These are phyloP conservation scores for Oreochromis tanganicae DNA, from an alignment of 2,113 vertebrate species.

Conservation along the genomic window DNA sequence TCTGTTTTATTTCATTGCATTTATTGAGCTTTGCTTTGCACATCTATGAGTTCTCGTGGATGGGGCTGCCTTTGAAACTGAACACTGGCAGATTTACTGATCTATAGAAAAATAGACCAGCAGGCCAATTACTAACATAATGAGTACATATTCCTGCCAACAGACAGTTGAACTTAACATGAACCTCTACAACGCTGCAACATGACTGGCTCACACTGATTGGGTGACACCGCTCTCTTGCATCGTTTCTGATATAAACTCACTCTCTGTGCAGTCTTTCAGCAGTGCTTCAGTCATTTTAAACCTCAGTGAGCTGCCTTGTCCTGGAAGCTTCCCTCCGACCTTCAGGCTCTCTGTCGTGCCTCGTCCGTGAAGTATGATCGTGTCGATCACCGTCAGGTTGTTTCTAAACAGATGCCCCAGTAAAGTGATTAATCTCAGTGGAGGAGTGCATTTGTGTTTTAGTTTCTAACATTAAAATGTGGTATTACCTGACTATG, in stretches of 20 bases:
- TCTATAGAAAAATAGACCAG: neutral
- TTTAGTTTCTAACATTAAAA: neutral
- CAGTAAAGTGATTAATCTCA: neutral
- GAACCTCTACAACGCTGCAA: neutral
- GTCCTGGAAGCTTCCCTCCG: conserved; percentile 86
- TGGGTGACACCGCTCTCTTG: neutral
- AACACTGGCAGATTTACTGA: neutral
- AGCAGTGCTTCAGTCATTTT: conserved; percentile 95
- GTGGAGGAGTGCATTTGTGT: too few species aligned
- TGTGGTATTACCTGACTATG: conserved; percentile 81
- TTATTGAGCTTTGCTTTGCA: neutral
- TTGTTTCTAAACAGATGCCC: conserved; percentile 83
- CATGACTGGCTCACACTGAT: accelerated
- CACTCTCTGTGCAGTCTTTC: conserved; percentile 95
- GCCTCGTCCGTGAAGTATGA: conserved; percentile 89
- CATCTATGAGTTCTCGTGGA: neutral
- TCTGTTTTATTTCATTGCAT: neutral
- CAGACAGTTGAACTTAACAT: neutral
- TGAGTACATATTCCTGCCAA: neutral
- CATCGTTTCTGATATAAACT: conserved; percentile 51
- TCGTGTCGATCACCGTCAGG: conserved; percentile 88
- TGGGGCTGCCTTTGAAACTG: neutral
- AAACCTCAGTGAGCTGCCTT: conserved; percentile 89
- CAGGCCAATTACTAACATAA: neutral
- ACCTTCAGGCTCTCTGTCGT: conserved; percentile 87